A percentile compares a stretch with the other conserved stretches of the same genome.
Evolutionary conservation across 2,113 vertebrate genomes (phyloP).

Genomic region (Pygoscelis antarcticus): DNA sequence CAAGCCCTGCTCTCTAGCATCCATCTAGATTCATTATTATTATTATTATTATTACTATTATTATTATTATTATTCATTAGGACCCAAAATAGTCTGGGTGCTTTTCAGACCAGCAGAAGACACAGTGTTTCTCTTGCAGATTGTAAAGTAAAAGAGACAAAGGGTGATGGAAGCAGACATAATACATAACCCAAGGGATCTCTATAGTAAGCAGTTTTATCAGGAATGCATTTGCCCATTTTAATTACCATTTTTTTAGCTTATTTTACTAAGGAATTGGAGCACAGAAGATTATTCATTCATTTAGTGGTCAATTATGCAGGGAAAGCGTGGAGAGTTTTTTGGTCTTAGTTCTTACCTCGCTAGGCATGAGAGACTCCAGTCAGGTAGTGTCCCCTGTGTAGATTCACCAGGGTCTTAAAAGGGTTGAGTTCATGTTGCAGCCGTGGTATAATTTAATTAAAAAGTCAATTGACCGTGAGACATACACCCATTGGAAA

Average conservation of each 20-base stretch:
- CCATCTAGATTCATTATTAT: background rate
- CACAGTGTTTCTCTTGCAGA: background rate
- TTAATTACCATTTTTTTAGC: background rate
- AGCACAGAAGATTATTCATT: background rate
- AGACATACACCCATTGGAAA: background rate
- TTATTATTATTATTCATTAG: background rate
- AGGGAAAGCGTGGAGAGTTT: background rate
- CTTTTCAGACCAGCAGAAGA: background rate
- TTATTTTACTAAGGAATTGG: background rate
- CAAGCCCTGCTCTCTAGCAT: background rate
- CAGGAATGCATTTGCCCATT: background rate
- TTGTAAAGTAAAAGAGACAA: background rate
- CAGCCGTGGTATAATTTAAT: background rate
- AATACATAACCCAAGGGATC: background rate
- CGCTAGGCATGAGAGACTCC: background rate
- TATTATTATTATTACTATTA: background rate
- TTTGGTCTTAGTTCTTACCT: background rate
- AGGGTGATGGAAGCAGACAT: background rate
- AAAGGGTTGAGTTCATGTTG: background rate
- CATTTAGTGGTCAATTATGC: background rate
- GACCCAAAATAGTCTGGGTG: background rate
- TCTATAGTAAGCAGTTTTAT: background rate
- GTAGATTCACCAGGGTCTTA: background rate
- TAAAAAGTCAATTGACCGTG: background rate
- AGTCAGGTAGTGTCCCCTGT: background rate